Evolutionary conservation across 2,888 invertebrate genomes (phyloP).

Genomic region (Auanema freiburgensis): DNA sequence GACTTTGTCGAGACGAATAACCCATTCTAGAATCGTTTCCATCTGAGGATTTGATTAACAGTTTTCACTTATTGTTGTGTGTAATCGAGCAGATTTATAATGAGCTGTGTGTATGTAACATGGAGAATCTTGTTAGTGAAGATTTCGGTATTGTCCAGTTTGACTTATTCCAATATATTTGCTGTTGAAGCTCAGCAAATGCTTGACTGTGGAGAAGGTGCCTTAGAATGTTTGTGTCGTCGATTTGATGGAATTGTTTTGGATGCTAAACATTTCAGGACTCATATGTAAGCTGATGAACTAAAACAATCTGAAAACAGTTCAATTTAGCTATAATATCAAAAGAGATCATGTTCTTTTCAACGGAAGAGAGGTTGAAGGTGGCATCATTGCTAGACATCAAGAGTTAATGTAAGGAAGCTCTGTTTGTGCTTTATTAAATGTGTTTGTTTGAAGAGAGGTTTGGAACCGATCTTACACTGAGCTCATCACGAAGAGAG

Average conservation of each 20-base stretch:
- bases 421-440: neutral
- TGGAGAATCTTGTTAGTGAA: slow-evolving; percentile 38
- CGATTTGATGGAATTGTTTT: slow-evolving; percentile 80
- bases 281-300: slow-evolving; percentile 71
- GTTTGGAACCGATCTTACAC: slow-evolving; percentile 74
- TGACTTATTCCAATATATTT: neutral
- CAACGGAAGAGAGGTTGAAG: neutral
- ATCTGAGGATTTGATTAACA: slow-evolving; percentile 85
- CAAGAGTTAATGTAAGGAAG: slow-evolving; percentile 3
- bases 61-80: slow-evolving; percentile 85
- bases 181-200: slow-evolving; percentile 21
- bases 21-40: slow-evolving; percentile 21
- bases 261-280: slow-evolving; percentile 87
- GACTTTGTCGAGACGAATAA: neutral
- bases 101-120: slow-evolving; percentile 76
- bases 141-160: slow-evolving; percentile 32
- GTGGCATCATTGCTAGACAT: neutral
- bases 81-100: slow-evolving; percentile 87
- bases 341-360: slow-evolving; percentile 69
- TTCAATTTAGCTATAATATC: slow-evolving; percentile 67
- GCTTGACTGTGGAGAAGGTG: slow-evolving; percentile 15
- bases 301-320: slow-evolving; percentile 67
- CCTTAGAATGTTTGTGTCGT: slow-evolving; percentile 72
- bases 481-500: slow-evolving; percentile 83
- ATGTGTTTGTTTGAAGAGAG: slow-evolving; percentile 4